phyloP scores from a whole-genome alignment of 2,113 vertebrate species.

The Copsychus sechellarum region DNA sequence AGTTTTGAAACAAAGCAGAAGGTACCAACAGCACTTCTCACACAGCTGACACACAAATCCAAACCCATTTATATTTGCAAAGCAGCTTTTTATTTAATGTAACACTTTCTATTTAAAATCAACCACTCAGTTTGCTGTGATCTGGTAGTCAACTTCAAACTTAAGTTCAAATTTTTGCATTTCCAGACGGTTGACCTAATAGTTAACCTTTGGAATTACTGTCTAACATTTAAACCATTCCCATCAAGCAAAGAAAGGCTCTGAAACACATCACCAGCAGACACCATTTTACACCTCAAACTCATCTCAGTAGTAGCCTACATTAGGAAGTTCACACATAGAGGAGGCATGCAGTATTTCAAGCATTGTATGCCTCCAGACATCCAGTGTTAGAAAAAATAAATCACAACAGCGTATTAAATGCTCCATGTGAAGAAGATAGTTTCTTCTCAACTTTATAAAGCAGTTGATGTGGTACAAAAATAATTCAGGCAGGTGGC shows the following conservation, averaged over 20 bases:
- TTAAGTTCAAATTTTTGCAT: neutral
- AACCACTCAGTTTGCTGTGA: neutral
- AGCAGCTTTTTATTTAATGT: fast-evolving
- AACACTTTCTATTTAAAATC: neutral
- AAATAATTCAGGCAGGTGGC: neutral
- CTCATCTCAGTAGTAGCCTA: neutral
- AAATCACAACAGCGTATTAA: neutral
- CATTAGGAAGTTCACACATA: neutral
- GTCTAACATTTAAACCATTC: neutral
- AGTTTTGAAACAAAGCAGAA: neutral
- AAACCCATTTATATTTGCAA: neutral
- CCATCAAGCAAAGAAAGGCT: neutral
- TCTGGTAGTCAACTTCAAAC: neutral
- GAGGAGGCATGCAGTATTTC: neutral
- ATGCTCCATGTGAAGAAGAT: neutral
- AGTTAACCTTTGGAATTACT: neutral
- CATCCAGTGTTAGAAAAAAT: neutral
- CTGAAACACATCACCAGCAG: neutral
- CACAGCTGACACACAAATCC: neutral
- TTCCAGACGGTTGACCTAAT: neutral
- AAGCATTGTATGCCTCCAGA: neutral
- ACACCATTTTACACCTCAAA: neutral
- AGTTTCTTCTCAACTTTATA: neutral
- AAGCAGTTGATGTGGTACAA: neutral
- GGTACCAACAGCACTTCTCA: neutral